Evolutionary conservation across 1,140 invertebrate genomes (phyloP), one percentile per base, ranked within the genome.

Genomic region (Drosophila dunni): DNA sequence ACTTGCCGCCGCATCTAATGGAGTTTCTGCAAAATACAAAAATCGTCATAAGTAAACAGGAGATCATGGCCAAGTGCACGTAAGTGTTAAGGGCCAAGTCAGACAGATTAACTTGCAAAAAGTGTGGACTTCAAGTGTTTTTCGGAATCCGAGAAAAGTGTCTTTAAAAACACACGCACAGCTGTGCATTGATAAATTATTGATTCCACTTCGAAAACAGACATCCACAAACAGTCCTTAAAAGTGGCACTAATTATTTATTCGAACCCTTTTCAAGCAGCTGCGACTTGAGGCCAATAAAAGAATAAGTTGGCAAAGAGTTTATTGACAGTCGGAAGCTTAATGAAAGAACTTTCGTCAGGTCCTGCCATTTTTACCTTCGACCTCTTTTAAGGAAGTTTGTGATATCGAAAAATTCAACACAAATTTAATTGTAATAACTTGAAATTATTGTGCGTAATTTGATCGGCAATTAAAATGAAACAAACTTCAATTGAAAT

Each of bases 1-100:
- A 92, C 75, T 71, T 92, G 24, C 91, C 91, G 10, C 78, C 86
- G 6, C 90, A 89, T 68, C 45, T 92, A 48, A 90, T 90, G 85
- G 89, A 92, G 58, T 92, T 92, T 34, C 42, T 92, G 33, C 80
- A 84, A 56, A 91, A 78, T 13, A 82, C 86, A 0, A 92, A 92
- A 75, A 69, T 90, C 17, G 86, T 81, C 61, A 82, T 90, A 15
- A 91, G 81, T 62, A 76, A 90, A 53, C 60, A 79, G 58, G 91
- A 92, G 46, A 92, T 92, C 50, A 61, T 61, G 48, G 58, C 73
- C 34, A 92, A 92, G 74, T 92, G 91, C 91, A 86, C 72, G 91
- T 92, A 90, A 78, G 91, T 57, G 33, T 44, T 20, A 5, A 38
- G 13, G 4, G 7, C 15, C 48, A 53, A 53, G 20, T 15, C 34